A percentile compares a stretch with the other conserved stretches of the same genome.
Conservation (phyloP, 2,797 vertebrate genomes). For the Rhynchonycteris naso region DNA sequence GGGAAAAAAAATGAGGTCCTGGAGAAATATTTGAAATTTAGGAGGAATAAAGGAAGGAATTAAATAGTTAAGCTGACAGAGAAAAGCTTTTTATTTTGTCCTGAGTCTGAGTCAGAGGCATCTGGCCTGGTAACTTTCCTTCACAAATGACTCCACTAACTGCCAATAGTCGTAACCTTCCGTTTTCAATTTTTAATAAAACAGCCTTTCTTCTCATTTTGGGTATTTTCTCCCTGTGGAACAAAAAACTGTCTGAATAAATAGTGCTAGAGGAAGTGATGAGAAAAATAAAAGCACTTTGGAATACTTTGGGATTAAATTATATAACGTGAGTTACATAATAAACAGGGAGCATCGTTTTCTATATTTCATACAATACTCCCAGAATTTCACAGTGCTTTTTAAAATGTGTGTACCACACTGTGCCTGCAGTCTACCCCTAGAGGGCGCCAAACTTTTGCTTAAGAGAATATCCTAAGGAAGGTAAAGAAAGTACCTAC, state of each 20-base stretch:
- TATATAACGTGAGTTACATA: constrained; percentile 61
- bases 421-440: neutral
- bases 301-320: neutral
- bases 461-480: neutral
- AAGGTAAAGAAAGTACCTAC: neutral
- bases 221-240: constrained; percentile 18
- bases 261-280: neutral
- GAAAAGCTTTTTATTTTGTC: constrained; percentile 8
- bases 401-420: neutral
- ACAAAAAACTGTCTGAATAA: constrained; percentile 50
- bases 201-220: constrained; percentile 58
- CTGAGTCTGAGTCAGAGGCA: constrained; percentile 48
- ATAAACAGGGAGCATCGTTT: neutral
- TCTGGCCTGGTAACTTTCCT: constrained; percentile 46
- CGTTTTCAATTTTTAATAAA: constrained; percentile 62
- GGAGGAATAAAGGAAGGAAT: neutral
- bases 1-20: neutral
- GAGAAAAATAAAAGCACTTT: neutral
- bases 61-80: neutral
- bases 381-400: constrained; percentile 1
- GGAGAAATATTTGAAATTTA: neutral
- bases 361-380: neutral
- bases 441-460: constrained; percentile 34
- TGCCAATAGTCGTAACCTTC: neutral
- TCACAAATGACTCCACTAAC: constrained; percentile 16